These are phyloP conservation scores for Isichthys henryi DNA, from an alignment of 2,113 vertebrate species.

Conservation along the genomic window DNA sequence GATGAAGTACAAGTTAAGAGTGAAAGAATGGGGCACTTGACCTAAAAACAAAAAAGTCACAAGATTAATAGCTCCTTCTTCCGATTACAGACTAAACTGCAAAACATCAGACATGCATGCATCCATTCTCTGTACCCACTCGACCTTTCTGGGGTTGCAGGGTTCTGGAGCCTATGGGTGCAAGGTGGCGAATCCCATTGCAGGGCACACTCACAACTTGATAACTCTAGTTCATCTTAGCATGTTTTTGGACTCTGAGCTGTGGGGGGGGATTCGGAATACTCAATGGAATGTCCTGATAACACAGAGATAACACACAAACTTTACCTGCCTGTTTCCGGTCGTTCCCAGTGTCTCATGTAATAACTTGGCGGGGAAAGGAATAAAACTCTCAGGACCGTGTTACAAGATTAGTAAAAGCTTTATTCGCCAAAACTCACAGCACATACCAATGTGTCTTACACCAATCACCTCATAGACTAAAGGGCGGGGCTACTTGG, in stretches of 20 bases:
- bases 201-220: not conserved
- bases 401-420: too few relatives aligned
- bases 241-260: not conserved
- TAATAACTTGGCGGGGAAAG: too few relatives aligned
- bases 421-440: too few relatives aligned
- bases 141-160: not conserved
- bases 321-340: not conserved
- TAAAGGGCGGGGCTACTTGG: too few relatives aligned
- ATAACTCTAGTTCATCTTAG: not conserved
- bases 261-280: not conserved
- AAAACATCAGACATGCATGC: not conserved
- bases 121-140: not conserved
- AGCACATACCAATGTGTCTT: too few relatives aligned
- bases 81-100: not conserved
- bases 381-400: too few relatives aligned
- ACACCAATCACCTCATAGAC: too few relatives aligned
- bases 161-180: not conserved
- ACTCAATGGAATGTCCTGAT: not conserved
- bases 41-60: not conserved
- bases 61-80: not conserved
- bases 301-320: not conserved
- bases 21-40: not conserved
- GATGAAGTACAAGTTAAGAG: not conserved
- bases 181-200: not conserved
- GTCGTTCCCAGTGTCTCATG: too few relatives aligned